Evolutionary conservation across 2,113 vertebrate genomes (phyloP).

Genomic region (Poecile atricapillus): DNA sequence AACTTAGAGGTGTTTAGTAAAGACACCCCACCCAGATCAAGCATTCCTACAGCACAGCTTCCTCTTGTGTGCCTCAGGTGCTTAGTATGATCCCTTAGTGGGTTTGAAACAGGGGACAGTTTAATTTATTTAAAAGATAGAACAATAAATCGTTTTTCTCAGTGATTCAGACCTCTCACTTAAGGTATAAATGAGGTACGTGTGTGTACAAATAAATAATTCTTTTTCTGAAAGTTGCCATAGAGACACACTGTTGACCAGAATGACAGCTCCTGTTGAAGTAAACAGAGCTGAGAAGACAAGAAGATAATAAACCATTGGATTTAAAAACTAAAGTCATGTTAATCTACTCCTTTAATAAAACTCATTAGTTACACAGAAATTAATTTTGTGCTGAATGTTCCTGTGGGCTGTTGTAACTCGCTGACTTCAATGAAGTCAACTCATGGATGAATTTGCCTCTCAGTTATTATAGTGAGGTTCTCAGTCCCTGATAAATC

Average conservation of each 20-base stretch:
- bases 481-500: background rate
- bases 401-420: background rate
- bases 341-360: background rate
- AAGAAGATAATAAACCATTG: background rate
- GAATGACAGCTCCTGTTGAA: background rate
- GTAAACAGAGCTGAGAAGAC: background rate
- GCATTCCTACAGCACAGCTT: background rate
- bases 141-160: background rate
- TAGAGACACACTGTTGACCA: background rate
- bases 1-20: background rate
- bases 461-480: background rate
- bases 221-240: background rate
- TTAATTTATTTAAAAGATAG: background rate
- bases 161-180: background rate
- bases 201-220: background rate
- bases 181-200: background rate
- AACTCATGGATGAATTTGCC: background rate
- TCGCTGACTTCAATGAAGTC: background rate
- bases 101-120: background rate
- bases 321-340: background rate
- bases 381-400: background rate
- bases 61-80: background rate
- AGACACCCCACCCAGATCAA: background rate
- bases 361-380: background rate
- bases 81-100: background rate